Base-by-base conservation (phyloP, 1,140 invertebrate species). In the Drosophila obscura region DNA sequence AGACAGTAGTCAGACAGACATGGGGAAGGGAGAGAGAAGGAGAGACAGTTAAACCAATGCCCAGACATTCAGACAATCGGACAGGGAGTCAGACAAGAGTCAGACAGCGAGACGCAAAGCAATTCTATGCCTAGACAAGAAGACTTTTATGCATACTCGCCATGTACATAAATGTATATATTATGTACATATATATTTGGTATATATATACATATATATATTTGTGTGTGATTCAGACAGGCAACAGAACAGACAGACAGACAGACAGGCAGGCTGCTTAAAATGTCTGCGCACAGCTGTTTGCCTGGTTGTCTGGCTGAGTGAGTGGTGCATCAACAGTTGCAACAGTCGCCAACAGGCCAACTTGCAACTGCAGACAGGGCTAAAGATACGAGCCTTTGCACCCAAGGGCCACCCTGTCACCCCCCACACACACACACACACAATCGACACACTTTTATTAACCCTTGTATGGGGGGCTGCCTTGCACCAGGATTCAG, bases 261-360 rank as follows among this genome's bases (percentile, higher is more conserved):
- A 35, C 4, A 4, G n/a, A 15, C 11, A 46, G 62, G 63, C 46
- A 77, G 48, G 83, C 82, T 85, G 82, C 82, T 85, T 85, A 85
- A 83, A 85, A 87, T 82, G 82, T 87, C 82, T 87, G 79, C 83
- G 57, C 35, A 78, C 83, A 87, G 82, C 82, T 85, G 83, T 85
- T 87, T 81, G 65, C 39, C 22, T 56, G 9, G 28, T 4, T 60
- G 19, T 65, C 39, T 52, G 49, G 46, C 55, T 69, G 64, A 16
- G 59, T 74, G 31, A 31, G 66, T 67, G 80, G 84, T 80, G 80
- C 80, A 83, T 83, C 80, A 83, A 83, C 80, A 83, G 80, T 83
- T 83, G 80, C 67, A 75, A 31, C 31, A 31, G 31, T 9, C 31
- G 69, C 73, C 73, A 69, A 39, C 69, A 77, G 53, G 31, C 31